Evolutionary conservation across 2,797 vertebrate genomes (phyloP).

Genomic region (Rachycentron canadum): DNA sequence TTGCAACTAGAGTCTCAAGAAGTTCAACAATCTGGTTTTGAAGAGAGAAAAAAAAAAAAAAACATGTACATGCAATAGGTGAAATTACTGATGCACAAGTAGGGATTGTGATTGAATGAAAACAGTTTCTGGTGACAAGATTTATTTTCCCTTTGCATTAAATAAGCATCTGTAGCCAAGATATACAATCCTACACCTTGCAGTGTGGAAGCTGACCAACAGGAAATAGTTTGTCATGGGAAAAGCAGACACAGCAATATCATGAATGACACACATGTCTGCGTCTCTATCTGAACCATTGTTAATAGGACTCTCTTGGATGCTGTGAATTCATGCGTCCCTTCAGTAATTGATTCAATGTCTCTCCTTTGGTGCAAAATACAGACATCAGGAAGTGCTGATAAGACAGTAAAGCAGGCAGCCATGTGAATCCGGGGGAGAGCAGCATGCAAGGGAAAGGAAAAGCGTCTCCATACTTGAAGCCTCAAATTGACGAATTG

Average conservation of each 20-base stretch:
- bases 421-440: constrained; percentile 47
- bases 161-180: background rate
- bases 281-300: constrained; percentile 36
- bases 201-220: constrained; percentile 13
- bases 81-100: background rate
- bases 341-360: constrained; percentile 68
- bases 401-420: constrained; percentile 72
- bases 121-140: background rate
- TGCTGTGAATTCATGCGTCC: constrained; percentile 49
- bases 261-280: constrained; percentile 27
- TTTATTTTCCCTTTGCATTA: background rate
- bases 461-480: constrained; percentile 25
- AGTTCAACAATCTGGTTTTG: background rate
- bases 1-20: background rate
- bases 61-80: background rate
- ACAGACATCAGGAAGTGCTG: constrained; percentile 73
- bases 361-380: constrained; percentile 57
- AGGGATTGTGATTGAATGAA: background rate
- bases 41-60: background rate
- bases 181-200: background rate
- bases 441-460: constrained; percentile 11
- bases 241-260: constrained; percentile 60
- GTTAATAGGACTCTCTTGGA: constrained; percentile 49
- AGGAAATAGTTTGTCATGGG: constrained; percentile 39
- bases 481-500: constrained; percentile 62